Evolutionary conservation across 2,888 invertebrate genomes (phyloP).

Genomic region (Sclerodermus sp.): DNA sequence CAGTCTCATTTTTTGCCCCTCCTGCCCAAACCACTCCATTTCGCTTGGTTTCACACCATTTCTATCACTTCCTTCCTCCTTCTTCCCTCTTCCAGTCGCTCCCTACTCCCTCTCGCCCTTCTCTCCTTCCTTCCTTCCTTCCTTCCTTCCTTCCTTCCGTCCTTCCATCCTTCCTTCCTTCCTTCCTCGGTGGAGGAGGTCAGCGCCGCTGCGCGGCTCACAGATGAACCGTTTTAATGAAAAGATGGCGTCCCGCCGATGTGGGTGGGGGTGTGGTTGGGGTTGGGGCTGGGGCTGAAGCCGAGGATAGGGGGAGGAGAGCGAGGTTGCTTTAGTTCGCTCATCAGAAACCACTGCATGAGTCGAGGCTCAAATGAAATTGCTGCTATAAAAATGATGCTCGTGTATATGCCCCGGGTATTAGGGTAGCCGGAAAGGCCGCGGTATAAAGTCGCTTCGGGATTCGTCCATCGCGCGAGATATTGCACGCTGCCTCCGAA

Average conservation of each 20-base stretch:
- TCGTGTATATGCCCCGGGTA: slow-evolving; percentile 49
- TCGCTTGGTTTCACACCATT: no score
- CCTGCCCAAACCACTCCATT: no score
- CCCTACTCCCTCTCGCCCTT: slow-evolving; percentile 3
- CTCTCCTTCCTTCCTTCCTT: slow-evolving; percentile 5
- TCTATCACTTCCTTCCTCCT: not conserved
- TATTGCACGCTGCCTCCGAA: slow-evolving; percentile 6
- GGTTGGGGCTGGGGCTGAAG: slow-evolving; percentile 5
- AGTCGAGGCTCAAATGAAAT: slow-evolving; percentile 55
- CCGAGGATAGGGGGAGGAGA: slow-evolving; percentile 8
- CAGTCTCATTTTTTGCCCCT: not conserved
- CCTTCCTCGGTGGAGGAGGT: not conserved
- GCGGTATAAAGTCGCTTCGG: slow-evolving; percentile 25
- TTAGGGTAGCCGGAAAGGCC: slow-evolving; percentile 36
- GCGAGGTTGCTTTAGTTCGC: slow-evolving; percentile 35
- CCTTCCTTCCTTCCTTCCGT: no score
- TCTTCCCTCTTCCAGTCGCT: slow-evolving; percentile 3
- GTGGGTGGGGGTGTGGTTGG: slow-evolving; percentile 17
- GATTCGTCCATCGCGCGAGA: slow-evolving; percentile 20
- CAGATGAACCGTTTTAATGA: slow-evolving; percentile 54
- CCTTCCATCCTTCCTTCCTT: slow-evolving; percentile 3
- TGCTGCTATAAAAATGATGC: slow-evolving; percentile 55
- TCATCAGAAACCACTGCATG: slow-evolving; percentile 56
- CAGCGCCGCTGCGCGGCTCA: slow-evolving; percentile 23
- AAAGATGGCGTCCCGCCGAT: slow-evolving; percentile 47